Evolutionary conservation across 1,140 invertebrate species (phyloP), one percentile per base, ranked within the genome.

Genomic region (Apis cerana): DNA sequence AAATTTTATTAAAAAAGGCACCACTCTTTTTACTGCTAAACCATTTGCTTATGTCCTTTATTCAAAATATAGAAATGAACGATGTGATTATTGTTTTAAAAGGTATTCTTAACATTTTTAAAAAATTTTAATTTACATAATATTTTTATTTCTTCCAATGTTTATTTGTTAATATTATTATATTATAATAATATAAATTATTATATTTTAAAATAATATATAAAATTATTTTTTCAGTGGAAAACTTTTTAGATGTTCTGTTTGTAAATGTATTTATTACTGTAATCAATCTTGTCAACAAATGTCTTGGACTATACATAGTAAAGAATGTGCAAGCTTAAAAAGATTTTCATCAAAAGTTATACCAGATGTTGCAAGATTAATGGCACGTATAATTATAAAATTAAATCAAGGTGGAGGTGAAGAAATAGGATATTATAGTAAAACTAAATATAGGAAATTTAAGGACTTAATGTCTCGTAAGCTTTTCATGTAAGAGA

Each of bases 401-500:
- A 96, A 96, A 79, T 89, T 98, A 50, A 92, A 95, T 83, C 95
- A 96, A 83, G 96, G 96, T 11, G 96, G 97, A 72, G 95, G 95
- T 64, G 90, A 95, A 33, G 95, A 96, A 75, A 95, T 95, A 79
- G 94, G 95, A 19, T 97, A 96, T 90, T 97, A 97, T 87, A 94
- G 95, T 7, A 93, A 95, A 58, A 96, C 95, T 33, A 95, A 95
- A 15, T 97, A 95, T 83, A 94, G 97, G 84, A 96, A 96, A 92
- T 98, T 97, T 93, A 96, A 96, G 85, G 97, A 98, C 93, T 92
- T 98, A 10, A 97, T 98, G 97, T 97, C 97, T 48, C 97, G 97
- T 98, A 94, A 96, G 96, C 95, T 62, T 54, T 75, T 65, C 23
- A 64, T 21, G 19, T 48, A 64, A 69, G 12, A 61, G 54, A 13